A percentile compares a stretch with the other conserved stretches of the same genome.
Conservation (phyloP, 2,888 invertebrate genomes). For the Ptilodon capucinus region DNA sequence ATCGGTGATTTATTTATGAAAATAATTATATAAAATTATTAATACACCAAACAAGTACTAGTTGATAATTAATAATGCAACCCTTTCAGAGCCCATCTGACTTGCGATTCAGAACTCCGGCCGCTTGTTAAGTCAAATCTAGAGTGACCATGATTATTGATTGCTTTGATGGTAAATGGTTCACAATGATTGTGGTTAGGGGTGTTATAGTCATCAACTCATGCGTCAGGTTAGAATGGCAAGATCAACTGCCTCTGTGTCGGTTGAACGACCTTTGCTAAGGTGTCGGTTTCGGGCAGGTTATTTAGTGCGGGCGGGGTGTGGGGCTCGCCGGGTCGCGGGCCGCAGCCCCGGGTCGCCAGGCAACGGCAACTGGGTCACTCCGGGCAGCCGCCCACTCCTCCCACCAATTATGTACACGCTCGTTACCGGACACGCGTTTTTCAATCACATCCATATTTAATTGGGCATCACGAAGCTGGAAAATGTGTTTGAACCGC, state of each 20-base stretch:
- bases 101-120: too few species aligned
- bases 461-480: conserved; percentile 81
- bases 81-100: too few species aligned
- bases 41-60: too few species aligned
- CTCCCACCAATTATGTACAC: conserved; percentile 82
- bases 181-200: too few species aligned
- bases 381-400: conserved; percentile 67
- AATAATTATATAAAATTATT: too few species aligned
- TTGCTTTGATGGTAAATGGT: too few species aligned
- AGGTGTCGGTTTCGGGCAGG: conserved; percentile 82
- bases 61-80: too few species aligned
- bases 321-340: conserved; percentile 41
- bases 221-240: conserved; percentile 48
- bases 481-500: conserved; percentile 76
- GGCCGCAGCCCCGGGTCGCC: conserved; percentile 67
- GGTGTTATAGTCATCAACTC: background rate
- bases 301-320: conserved; percentile 71
- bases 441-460: conserved; percentile 83
- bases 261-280: conserved; percentile 82
- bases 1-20: too few species aligned
- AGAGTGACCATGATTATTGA: background rate
- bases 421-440: conserved; percentile 83
- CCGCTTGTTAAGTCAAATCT: too few species aligned
- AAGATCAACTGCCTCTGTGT: conserved; percentile 56
- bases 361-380: conserved; percentile 81